Conservation (phyloP, 2,888 invertebrate genomes). For the Leptura quadrifasciata region DNA sequence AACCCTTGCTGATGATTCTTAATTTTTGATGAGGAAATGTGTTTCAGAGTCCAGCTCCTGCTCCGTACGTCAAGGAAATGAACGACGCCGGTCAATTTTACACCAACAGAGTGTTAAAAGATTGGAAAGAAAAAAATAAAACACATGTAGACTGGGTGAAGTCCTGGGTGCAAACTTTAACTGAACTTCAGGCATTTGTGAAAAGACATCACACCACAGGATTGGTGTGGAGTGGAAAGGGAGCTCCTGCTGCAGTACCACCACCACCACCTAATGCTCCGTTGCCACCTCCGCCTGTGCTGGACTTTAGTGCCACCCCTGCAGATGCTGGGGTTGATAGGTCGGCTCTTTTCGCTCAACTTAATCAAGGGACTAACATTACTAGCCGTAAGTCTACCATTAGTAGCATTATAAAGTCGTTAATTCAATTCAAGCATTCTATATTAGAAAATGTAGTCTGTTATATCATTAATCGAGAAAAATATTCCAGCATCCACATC, state of each 20-base stretch:
- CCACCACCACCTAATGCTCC: conserved; percentile 82
- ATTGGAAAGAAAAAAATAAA: conserved; percentile 96
- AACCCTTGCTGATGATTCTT: background rate
- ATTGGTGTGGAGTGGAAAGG: conserved; percentile 86
- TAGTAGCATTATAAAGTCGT: background rate
- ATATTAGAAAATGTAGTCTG: too few species aligned
- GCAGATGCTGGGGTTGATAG: conserved; percentile 79
- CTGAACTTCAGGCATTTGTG: conserved; percentile 92
- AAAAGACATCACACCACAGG: conserved; percentile 97
- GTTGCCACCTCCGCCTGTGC: conserved; percentile 72
- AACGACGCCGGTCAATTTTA: conserved; percentile 96
- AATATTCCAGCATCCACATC: background rate
- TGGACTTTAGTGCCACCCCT: conserved; percentile 77
- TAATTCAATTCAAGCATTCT: too few species aligned
- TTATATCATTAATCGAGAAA: too few species aligned
- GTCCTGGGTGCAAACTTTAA: conserved; percentile 90
- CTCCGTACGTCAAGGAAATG: conserved; percentile 98
- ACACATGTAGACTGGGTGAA: conserved; percentile 96
- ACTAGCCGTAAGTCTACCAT: conserved; percentile 82
- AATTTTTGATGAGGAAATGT: background rate
- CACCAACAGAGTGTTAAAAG: conserved; percentile 96
- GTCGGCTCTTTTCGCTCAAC: conserved; percentile 93
- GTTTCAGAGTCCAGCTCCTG: conserved; percentile 86
- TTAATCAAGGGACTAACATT: conserved; percentile 94
- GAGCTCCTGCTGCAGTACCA: conserved; percentile 73